Percentiles rank a stretch among this genome's conserved stretches.
Conservation (phyloP, 1,140 invertebrate species). For the Drosophila seguyi region DNA sequence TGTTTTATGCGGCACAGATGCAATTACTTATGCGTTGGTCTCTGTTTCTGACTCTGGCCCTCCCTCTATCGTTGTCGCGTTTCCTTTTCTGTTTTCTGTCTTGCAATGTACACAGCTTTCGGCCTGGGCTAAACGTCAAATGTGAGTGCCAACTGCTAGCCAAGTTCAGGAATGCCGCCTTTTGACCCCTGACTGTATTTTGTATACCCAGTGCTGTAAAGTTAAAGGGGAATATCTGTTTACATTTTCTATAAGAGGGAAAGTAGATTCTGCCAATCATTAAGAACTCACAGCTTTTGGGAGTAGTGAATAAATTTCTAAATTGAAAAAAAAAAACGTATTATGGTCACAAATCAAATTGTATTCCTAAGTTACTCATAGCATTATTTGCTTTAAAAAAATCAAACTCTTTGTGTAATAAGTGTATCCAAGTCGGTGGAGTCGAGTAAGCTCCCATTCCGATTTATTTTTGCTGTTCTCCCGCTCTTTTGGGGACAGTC, state of each 20-base stretch:
- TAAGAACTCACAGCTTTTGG: neutral
- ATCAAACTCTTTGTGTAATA: neutral
- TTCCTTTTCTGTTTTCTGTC: constrained; percentile 16
- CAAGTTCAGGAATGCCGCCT: constrained; percentile 6
- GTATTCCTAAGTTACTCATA: neutral
- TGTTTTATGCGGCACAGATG: constrained; percentile 66
- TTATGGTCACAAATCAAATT: neutral
- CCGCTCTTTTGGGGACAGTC: constrained; percentile 34
- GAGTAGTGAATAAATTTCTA: neutral
- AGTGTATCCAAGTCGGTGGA: neutral
- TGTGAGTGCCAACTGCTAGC: constrained; percentile 40
- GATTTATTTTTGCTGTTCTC: constrained; percentile 18
- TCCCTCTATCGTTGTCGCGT: neutral
- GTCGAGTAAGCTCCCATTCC: no score
- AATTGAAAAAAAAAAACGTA: neutral
- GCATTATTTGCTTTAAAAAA: no score
- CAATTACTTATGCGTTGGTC: constrained; percentile 61
- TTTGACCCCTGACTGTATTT: neutral
- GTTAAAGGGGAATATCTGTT: neutral
- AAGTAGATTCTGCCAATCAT: neutral
- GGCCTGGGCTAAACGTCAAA: constrained; percentile 61
- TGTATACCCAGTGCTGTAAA: neutral
- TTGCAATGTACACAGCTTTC: constrained; percentile 48
- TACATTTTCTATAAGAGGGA: neutral
- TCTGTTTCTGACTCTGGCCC: neutral